A percentile compares a stretch with the other conserved stretches of the same genome.
phyloP scores from a whole-genome alignment of 2,888 invertebrate genomes.

The Plebejus argus region DNA sequence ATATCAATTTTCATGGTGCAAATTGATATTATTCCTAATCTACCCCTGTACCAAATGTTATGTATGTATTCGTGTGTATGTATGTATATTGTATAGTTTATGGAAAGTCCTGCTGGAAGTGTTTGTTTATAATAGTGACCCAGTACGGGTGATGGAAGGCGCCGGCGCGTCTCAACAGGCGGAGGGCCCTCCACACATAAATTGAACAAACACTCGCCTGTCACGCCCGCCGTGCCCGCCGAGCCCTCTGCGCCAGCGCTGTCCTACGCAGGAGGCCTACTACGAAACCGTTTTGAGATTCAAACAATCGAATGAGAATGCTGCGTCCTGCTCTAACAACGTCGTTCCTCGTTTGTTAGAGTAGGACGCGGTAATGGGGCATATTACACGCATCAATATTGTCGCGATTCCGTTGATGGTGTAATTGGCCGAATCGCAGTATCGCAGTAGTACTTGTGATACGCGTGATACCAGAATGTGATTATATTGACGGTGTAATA shows the following conservation, averaged over 20 bases:
- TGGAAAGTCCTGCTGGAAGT: slow-evolving; percentile 34
- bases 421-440: too few relatives aligned
- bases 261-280: not conserved
- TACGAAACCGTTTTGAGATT: too few relatives aligned
- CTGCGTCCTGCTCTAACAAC: too few relatives aligned
- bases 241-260: not conserved
- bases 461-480: too few relatives aligned
- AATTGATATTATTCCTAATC: not conserved
- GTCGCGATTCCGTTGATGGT: too few relatives aligned
- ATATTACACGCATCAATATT: too few relatives aligned
- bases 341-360: too few relatives aligned
- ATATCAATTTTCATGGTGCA: not conserved
- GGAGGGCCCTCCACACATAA: slow-evolving; percentile 53
- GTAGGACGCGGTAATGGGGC: too few relatives aligned
- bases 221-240: slow-evolving; percentile 35
- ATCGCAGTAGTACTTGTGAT: too few relatives aligned
- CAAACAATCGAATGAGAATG: too few relatives aligned
- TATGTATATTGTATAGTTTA: not conserved
- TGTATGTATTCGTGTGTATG: too few relatives aligned
- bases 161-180: slow-evolving; percentile 54
- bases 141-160: slow-evolving; percentile 46
- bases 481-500: too few relatives aligned
- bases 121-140: slow-evolving; percentile 42
- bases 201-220: slow-evolving; percentile 61
- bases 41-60: not conserved